Conservation (phyloP, 1,140 invertebrate genomes). For the Solenopsis invicta region DNA sequence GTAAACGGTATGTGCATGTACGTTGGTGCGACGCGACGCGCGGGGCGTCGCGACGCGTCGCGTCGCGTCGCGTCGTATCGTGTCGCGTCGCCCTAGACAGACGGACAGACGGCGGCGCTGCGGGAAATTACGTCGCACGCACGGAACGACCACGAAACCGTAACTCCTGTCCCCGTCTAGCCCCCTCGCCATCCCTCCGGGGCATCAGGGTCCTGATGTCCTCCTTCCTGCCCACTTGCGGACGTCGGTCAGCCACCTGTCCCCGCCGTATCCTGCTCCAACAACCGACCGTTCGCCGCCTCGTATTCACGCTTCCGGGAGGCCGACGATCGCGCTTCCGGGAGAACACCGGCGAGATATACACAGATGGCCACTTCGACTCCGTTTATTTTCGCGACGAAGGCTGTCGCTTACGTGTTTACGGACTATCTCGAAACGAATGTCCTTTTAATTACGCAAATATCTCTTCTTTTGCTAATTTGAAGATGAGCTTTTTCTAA, state of each 20-base stretch:
- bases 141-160: constrained; percentile 72
- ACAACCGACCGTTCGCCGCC: constrained; percentile 63
- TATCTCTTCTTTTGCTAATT: background rate
- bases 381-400: background rate
- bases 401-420: background rate
- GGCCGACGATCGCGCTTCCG: constrained; percentile 73
- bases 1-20: constrained; percentile 75
- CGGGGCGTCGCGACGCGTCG: constrained; percentile 30
- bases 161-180: constrained; percentile 27
- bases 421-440: background rate
- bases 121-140: constrained; percentile 79
- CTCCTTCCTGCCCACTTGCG: constrained; percentile 80
- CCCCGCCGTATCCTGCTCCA: constrained; percentile 71
- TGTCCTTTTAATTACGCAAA: background rate
- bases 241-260: constrained; percentile 77
- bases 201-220: constrained; percentile 73
- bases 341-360: constrained; percentile 40
- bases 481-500: background rate
- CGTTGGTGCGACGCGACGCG: constrained; percentile 36
- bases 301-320: constrained; percentile 70
- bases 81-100: constrained; percentile 14
- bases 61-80: constrained; percentile 23
- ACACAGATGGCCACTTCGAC: background rate
- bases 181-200: constrained; percentile 47
- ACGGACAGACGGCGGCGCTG: constrained; percentile 69